Evolutionary conservation across 2,113 vertebrate genomes (phyloP), one percentile per base, ranked within the genome.

Genomic region (Semicossyphus pulcher): DNA sequence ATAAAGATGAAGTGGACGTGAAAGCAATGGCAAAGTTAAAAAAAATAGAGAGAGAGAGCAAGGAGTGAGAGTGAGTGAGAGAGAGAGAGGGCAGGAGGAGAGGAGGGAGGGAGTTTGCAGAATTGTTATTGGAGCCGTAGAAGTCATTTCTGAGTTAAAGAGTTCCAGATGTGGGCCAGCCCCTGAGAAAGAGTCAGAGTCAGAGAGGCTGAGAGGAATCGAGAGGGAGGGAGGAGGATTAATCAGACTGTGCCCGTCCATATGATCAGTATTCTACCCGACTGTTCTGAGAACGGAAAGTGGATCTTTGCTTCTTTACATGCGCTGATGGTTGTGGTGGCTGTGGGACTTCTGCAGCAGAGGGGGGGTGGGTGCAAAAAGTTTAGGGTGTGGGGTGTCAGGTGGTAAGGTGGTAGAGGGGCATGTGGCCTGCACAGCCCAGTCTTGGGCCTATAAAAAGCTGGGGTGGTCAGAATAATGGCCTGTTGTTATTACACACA

Each of bases 131-230:
- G 92, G 93, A 93, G 91, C 88, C 88, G 76, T 56, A 83, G 84
- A 94, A 93, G 91, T 93, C 85, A 86, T 91, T 92, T 88, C 87
- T 89, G 88, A 69, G 83, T 90, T 94, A 95, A 95, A 92, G 89
- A 91, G 81, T 93, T 93, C 93, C 94, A 95, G 93, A 95, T 95
- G 94, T 93, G 82, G 72, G 76, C 72, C 81, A 80, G 85, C 69
- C 74, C 70, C 83, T 83, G 71, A 78, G 81, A 90, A 88, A 83
- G 77, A 73, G 48, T 51, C 54, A 53, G 68, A 78, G 52, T 15
- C 8, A 31, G 47, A 73, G 72, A 70, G 59, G 70, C 28, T 29
- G 70, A 71, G 69, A 51, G 51, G 84, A 87, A 85, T 80, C 64
- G 79, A 86, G 64, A 54, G 61, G 53, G 66, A 76, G 45, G 60